Percentiles rank a stretch among this genome's conserved stretches.
phyloP scores from a whole-genome alignment of 1,140 invertebrate genomes.

The Glossosoma conforme region DNA sequence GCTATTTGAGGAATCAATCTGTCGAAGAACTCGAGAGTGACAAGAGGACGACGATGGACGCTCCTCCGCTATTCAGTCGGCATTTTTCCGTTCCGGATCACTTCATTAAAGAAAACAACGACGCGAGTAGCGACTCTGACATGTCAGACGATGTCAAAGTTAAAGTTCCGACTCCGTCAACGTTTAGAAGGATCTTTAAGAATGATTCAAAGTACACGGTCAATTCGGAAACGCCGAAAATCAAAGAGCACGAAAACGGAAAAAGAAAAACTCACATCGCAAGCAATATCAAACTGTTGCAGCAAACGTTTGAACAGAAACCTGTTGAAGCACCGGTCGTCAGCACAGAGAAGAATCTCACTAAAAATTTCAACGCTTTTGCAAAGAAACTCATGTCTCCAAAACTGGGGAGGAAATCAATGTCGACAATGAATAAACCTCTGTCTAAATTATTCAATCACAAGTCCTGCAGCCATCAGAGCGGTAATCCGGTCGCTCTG shows the following conservation, averaged over 20 bases:
- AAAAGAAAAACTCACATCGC: slow-evolving; percentile 23
- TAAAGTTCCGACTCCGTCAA: slow-evolving; percentile 11
- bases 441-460: slow-evolving; percentile 27
- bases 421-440: slow-evolving; percentile 23
- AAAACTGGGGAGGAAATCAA: slow-evolving; percentile 41
- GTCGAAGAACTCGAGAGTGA: slow-evolving; percentile 42
- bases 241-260: slow-evolving; percentile 8
- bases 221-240: slow-evolving; percentile 9
- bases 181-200: slow-evolving; percentile 27
- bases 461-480: slow-evolving; percentile 6
- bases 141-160: slow-evolving; percentile 21
- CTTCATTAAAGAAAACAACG: slow-evolving; percentile 13
- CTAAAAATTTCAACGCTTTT: slow-evolving; percentile 40
- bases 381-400: slow-evolving; percentile 44
- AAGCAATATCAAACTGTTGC: slow-evolving; percentile 21
- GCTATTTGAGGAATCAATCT: slow-evolving; percentile 46
- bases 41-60: slow-evolving; percentile 34
- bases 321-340: background rate
- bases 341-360: slow-evolving; percentile 11
- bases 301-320: slow-evolving; percentile 25
- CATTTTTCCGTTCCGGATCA: slow-evolving; percentile 40
- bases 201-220: slow-evolving; percentile 28
- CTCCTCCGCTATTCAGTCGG: slow-evolving; percentile 35
- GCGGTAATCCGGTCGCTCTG: background rate
- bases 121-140: slow-evolving; percentile 27